Percentiles rank a stretch among this genome's conserved stretches.
Conservation (phyloP, 2,113 vertebrate species). For the Ciconia maguari region DNA sequence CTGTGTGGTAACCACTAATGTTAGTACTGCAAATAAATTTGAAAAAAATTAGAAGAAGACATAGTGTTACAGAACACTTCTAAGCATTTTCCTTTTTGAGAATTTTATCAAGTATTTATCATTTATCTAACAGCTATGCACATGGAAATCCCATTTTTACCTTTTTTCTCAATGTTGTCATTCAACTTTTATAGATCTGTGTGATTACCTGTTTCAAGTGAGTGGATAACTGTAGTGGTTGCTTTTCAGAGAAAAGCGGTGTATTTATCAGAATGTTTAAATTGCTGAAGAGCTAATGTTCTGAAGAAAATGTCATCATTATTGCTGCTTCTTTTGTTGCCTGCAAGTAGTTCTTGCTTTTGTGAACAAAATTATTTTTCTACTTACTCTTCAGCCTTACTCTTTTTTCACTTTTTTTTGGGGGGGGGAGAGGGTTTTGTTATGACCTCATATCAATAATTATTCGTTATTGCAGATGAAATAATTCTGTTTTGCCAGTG, state of each 20-base stretch:
- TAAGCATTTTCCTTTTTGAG: background rate
- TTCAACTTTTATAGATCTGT: background rate
- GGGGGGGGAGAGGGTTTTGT: background rate
- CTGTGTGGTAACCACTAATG: background rate
- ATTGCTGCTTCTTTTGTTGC: slow-evolving; percentile 13
- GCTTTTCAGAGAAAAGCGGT: background rate
- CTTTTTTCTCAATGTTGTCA: background rate
- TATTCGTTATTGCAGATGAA: background rate
- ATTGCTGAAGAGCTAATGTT: slow-evolving; percentile 2
- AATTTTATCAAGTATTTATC: background rate
- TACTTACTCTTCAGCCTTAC: background rate
- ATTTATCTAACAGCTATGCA: background rate
- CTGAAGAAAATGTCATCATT: background rate
- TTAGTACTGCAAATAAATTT: background rate
- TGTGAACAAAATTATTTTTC: slow-evolving; percentile 13
- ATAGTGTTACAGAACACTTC: background rate
- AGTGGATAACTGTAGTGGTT: background rate
- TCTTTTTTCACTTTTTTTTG: background rate
- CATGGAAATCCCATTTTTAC: background rate
- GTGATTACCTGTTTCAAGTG: background rate
- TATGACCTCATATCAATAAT: background rate
- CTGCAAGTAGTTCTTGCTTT: background rate
- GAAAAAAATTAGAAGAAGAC: background rate
- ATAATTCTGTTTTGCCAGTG: background rate
- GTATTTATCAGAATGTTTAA: slow-evolving; percentile 8